Percentiles rank a stretch among this genome's conserved stretches.
phyloP scores from a whole-genome alignment of 2,797 vertebrate genomes.

The Triplophysa yarkandensis region DNA sequence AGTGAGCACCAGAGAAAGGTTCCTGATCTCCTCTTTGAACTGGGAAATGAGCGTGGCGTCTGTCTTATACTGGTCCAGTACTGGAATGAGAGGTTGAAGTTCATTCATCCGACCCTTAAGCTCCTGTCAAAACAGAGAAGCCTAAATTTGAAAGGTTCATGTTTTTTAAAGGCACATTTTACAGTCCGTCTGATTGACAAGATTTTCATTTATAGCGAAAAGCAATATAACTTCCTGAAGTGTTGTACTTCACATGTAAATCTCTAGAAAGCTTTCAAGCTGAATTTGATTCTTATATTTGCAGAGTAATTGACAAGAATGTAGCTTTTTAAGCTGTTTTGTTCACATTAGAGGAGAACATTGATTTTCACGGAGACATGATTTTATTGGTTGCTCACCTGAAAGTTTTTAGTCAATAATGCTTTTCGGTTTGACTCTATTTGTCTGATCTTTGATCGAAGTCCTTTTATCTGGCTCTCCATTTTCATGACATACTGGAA shows the following conservation, averaged over 20 bases:
- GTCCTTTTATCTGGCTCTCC: conserved; percentile 97
- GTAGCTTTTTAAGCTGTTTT: not conserved
- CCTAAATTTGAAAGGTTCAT: no score
- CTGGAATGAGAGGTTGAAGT: conserved; percentile 91
- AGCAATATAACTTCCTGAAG: conserved; percentile 11
- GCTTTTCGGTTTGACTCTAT: conserved; percentile 95
- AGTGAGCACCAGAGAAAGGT: conserved; percentile 87
- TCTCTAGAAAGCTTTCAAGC: conserved; percentile 15
- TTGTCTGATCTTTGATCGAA: conserved; percentile 94
- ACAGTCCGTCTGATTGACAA: no score
- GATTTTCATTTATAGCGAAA: no score
- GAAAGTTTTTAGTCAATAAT: conserved; percentile 91
- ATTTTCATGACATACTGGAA: conserved; percentile 99
- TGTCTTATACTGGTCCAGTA: conserved; percentile 96
- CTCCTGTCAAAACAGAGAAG: conserved; percentile 74
- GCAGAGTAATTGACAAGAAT: conserved; percentile 10
- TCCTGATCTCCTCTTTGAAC: conserved; percentile 96
- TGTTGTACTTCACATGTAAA: not conserved
- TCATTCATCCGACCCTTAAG: conserved; percentile 96
- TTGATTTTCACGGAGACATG: conserved; percentile 30
- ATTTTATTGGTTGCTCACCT: conserved; percentile 73
- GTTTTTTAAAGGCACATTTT: no score
- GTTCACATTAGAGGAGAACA: conserved; percentile 11
- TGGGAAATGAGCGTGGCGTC: conserved; percentile 91
- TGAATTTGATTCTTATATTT: not conserved